Evolutionary conservation across 2,888 invertebrate genomes (phyloP).

Genomic region (Pristionchus exspectatus): DNA sequence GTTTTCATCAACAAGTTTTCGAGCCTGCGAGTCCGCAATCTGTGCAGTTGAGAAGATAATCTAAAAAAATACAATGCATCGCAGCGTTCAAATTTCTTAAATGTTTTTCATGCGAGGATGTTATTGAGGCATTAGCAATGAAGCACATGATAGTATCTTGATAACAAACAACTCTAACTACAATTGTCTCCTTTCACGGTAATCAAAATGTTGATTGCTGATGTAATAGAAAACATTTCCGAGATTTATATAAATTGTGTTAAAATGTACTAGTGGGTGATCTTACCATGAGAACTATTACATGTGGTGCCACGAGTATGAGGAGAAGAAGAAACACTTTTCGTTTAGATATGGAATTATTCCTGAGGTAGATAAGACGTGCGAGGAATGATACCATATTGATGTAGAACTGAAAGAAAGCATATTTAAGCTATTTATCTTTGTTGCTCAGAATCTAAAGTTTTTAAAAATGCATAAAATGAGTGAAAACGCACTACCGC

Average conservation of each 20-base stretch:
- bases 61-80: neutral
- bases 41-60: neutral
- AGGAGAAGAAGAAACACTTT: neutral
- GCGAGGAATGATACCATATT: conserved; percentile 16
- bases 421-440: neutral
- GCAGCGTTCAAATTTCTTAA: too few species aligned
- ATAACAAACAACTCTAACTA: too few species aligned
- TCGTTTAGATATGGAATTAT: neutral
- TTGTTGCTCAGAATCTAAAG: neutral
- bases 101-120: too few species aligned
- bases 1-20: neutral
- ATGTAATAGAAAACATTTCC: neutral
- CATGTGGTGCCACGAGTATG: neutral
- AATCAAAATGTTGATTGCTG: neutral
- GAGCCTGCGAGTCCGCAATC: neutral
- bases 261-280: too few species aligned
- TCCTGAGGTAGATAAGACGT: neutral
- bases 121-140: too few species aligned
- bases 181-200: too few species aligned
- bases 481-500: neutral
- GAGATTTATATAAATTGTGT: too few species aligned
- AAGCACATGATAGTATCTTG: too few species aligned
- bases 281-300: neutral
- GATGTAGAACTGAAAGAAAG: conserved; percentile 24
- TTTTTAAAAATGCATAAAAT: too few species aligned